Conservation (phyloP, 1,140 invertebrate species). For the Pemphigus obesinymphae region DNA sequence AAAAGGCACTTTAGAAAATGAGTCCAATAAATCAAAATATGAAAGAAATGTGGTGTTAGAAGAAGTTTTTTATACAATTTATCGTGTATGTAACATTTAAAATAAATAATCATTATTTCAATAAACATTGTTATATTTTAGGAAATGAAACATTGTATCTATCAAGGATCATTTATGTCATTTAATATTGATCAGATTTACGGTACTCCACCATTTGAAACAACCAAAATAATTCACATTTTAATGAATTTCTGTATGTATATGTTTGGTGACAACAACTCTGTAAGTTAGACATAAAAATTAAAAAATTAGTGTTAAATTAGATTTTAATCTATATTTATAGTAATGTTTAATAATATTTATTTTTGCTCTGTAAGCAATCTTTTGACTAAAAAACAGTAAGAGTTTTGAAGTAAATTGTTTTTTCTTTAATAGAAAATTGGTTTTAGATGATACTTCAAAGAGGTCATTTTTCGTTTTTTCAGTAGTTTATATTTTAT, state of each 20-base stretch:
- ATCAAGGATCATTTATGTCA: neutral
- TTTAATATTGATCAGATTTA: neutral
- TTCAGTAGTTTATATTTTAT: too few relatives aligned
- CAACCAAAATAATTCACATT: neutral
- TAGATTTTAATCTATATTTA: too few relatives aligned
- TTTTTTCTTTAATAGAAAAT: too few relatives aligned
- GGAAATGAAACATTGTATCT: neutral
- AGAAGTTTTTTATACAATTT: neutral
- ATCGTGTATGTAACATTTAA: neutral
- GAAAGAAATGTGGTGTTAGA: neutral
- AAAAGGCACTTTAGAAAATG: neutral
- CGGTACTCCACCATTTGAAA: conserved; percentile 1
- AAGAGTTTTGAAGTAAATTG: too few relatives aligned
- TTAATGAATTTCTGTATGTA: neutral
- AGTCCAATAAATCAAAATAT: neutral
- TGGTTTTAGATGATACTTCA: too few relatives aligned
- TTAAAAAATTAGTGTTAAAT: too few relatives aligned
- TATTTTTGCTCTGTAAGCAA: too few relatives aligned
- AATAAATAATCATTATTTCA: neutral
- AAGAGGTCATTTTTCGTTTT: too few relatives aligned
- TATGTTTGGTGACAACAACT: neutral
- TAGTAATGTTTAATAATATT: too few relatives aligned
- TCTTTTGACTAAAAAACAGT: too few relatives aligned
- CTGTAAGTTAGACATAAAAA: too few relatives aligned
- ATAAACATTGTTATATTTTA: neutral